Evolutionary conservation across 2,888 invertebrate genomes (phyloP), one percentile per base, ranked within the genome.

Genomic region (Dasypogon diadema): DNA sequence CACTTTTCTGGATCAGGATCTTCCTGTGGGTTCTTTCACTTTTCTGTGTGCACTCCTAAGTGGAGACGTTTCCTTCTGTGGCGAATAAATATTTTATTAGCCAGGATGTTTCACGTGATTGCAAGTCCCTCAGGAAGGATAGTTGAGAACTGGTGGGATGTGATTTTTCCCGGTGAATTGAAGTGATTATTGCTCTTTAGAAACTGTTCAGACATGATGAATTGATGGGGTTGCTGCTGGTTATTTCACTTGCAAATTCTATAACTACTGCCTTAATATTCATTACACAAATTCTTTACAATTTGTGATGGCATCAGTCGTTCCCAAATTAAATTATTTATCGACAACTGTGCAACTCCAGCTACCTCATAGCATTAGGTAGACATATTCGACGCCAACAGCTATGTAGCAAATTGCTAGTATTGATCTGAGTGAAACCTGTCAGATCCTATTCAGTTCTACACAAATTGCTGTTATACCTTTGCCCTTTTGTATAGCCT

Each of bases 1-100:
- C 65, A 48, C 54, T 5, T 30, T 70, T 34, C 34, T 70, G 51
- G 21, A 24, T 46, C 18, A 34, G 34, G 54, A 70, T 30, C 18
- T n/a, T 26, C 51, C 26, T 51, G 48, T 18, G 14, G 48, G 60
- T n/a, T 46, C 12, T 51, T 51, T 26, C 22, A 18, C 21, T 30
- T 63, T 63, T 63, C n/a, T 30, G 10, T 58, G 37, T n/a, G 21
- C n/a, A 46, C 8, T 48, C 14, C 12, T 14, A 22, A 37, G 60
- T 18, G 16, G 18, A 46, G 16, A 26, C 26, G 34, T 46, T 54
- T 34, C 51, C 51, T 70, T 70, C 56, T 74, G 74, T 30, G 58
- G 48, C 74, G 74, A 55, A 56, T 77, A 77, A 76, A 77, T 77
- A 74, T 77, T 77, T 77, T 77, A 77, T 77, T 46, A 76, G 74